phyloP scores from a whole-genome alignment of 2,888 invertebrate genomes.

The Drosophila mercatorum region DNA sequence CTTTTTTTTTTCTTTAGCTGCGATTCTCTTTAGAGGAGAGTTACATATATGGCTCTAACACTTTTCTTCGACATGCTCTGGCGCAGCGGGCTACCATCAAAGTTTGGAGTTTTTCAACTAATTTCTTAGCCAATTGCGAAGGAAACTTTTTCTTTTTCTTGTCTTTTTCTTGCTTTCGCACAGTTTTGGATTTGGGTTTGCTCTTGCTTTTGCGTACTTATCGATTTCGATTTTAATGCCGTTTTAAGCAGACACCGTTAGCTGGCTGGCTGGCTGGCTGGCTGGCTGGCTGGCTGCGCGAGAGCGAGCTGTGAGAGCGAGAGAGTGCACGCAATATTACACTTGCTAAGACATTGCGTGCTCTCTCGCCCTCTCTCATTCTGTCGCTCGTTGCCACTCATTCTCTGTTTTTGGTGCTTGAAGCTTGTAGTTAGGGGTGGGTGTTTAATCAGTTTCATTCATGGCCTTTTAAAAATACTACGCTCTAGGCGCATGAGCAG shows the following conservation, averaged over 20 bases:
- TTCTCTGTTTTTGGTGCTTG: slow-evolving; percentile 10
- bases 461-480: slow-evolving; percentile 21
- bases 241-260: slow-evolving; percentile 61
- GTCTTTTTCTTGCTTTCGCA: slow-evolving; percentile 35
- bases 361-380: background rate
- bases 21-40: slow-evolving; percentile 22
- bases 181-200: slow-evolving; percentile 30
- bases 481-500: slow-evolving; percentile 37
- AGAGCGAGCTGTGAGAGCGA: slow-evolving; percentile 8
- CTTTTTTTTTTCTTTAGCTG: background rate
- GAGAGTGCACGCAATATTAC: background rate
- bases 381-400: too few species aligned
- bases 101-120: slow-evolving; percentile 24
- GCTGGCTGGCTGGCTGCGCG: slow-evolving; percentile 49
- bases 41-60: slow-evolving; percentile 74
- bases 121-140: slow-evolving; percentile 31
- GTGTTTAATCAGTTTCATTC: slow-evolving; percentile 36
- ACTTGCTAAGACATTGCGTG: background rate
- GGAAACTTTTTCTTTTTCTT: slow-evolving; percentile 24
- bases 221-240: slow-evolving; percentile 77
- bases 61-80: slow-evolving; percentile 82
- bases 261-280: slow-evolving; percentile 35
- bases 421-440: slow-evolving; percentile 27
- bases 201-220: slow-evolving; percentile 67
- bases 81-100: slow-evolving; percentile 35